phyloP scores from a whole-genome alignment of 2,888 invertebrate species.

The Tipula lateralis region DNA sequence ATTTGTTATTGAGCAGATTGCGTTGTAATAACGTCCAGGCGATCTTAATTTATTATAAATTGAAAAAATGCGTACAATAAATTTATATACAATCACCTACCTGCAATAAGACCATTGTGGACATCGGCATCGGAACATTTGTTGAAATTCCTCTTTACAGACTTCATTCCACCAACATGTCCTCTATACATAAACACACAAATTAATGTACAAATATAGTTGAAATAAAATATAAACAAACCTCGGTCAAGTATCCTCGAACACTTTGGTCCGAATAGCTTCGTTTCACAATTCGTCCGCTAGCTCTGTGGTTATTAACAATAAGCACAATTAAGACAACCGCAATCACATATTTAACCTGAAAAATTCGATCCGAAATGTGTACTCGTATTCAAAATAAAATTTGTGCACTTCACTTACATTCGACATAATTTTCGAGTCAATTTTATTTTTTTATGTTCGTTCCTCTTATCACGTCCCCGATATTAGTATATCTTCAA shows the following conservation, averaged over 20 bases:
- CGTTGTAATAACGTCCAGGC: conserved; percentile 85
- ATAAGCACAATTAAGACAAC: neutral
- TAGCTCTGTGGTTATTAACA: neutral
- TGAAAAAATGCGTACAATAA: neutral
- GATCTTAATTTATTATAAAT: conserved; percentile 47
- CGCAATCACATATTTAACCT: neutral
- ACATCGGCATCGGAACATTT: conserved; percentile 79
- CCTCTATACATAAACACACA: conserved; percentile 54
- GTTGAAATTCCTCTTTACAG: conserved; percentile 88
- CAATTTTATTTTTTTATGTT: neutral
- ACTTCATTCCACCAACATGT: conserved; percentile 93
- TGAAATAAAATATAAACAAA: conserved; percentile 40
- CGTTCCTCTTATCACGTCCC: neutral
- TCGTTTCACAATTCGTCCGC: conserved; percentile 54
- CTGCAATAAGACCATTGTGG: conserved; percentile 85
- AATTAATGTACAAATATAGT: neutral
- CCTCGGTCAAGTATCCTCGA: conserved; percentile 78
- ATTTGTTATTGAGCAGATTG: conserved; percentile 83
- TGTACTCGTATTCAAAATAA: neutral
- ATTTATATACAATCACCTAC: conserved; percentile 36
- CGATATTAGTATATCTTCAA: neutral
- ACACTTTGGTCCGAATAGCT: conserved; percentile 78
- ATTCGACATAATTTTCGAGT: neutral
- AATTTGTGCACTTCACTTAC: neutral
- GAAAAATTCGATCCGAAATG: neutral